phyloP scores from a whole-genome alignment of 2,888 invertebrate genomes.

The Leucophora obtusa region DNA sequence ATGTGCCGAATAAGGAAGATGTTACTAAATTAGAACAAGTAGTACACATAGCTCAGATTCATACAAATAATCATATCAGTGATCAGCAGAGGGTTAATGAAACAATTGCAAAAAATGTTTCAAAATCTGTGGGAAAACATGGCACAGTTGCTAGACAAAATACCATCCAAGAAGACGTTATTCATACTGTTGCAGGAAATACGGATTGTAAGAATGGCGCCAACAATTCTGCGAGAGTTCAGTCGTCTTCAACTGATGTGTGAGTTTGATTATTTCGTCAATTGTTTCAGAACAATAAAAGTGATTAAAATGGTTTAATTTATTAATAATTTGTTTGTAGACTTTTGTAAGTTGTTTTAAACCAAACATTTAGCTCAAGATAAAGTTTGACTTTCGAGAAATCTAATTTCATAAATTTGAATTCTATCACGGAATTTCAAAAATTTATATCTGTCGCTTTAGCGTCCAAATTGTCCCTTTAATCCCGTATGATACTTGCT shows the following conservation, averaged over 20 bases:
- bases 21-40: conserved; percentile 40
- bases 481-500: too few species aligned
- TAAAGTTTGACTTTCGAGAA: too few species aligned
- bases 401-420: too few species aligned
- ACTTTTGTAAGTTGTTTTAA: background rate
- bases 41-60: conserved; percentile 46
- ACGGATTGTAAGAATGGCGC: background rate
- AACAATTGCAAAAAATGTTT: background rate
- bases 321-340: background rate
- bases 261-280: conserved; percentile 58
- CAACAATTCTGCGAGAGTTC: background rate
- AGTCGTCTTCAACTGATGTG: conserved; percentile 30
- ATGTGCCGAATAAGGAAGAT: too few species aligned
- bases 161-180: background rate
- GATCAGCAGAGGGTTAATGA: background rate
- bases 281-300: conserved; percentile 37
- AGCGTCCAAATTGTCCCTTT: too few species aligned
- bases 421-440: too few species aligned
- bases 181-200: background rate
- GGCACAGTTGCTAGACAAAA: background rate
- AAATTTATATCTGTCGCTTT: too few species aligned
- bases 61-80: background rate
- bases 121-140: background rate
- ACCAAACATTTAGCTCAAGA: background rate
- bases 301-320: conserved; percentile 24